phyloP scores from a whole-genome alignment of 2,888 invertebrate genomes.

The Pandemis heparana region DNA sequence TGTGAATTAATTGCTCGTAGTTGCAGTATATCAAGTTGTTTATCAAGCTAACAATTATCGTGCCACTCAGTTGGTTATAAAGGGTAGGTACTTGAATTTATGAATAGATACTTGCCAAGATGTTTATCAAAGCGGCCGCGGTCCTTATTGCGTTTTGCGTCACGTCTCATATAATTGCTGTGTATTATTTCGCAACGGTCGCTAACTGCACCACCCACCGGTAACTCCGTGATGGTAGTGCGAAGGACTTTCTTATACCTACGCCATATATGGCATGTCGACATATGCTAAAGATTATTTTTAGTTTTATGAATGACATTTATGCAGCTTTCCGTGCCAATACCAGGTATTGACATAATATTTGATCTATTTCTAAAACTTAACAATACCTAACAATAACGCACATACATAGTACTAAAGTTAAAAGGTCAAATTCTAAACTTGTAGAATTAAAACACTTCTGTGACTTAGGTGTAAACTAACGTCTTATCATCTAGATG shows the following conservation, averaged over 20 bases:
- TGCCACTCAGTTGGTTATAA: slow-evolving; percentile 51
- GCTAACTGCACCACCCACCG: slow-evolving; percentile 57
- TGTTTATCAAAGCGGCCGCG: slow-evolving; percentile 46
- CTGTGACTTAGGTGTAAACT: not conserved
- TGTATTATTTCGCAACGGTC: slow-evolving; percentile 65
- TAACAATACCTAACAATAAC: not conserved
- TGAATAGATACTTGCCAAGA: slow-evolving; percentile 49
- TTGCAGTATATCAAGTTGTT: slow-evolving; percentile 54
- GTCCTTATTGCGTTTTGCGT: slow-evolving; percentile 57
- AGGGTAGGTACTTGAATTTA: slow-evolving; percentile 46
- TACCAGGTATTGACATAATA: no score
- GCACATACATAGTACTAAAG: not conserved
- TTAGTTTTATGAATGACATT: not conserved
- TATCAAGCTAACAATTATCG: slow-evolving; percentile 45
- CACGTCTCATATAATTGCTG: slow-evolving; percentile 66
- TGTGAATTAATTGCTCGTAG: slow-evolving; percentile 54
- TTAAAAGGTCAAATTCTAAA: not conserved
- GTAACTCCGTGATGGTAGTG: slow-evolving; percentile 51
- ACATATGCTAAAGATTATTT: not conserved
- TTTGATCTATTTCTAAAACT: no score
- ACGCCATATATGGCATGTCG: not conserved
- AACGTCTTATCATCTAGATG: not conserved
- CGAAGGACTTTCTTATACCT: slow-evolving; percentile 37
- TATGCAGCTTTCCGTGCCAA: no score
- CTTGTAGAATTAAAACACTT: not conserved